Evolutionary conservation across 2,797 vertebrate genomes (phyloP), one percentile per base, ranked within the genome.

Genomic region (Staurois parvus): DNA sequence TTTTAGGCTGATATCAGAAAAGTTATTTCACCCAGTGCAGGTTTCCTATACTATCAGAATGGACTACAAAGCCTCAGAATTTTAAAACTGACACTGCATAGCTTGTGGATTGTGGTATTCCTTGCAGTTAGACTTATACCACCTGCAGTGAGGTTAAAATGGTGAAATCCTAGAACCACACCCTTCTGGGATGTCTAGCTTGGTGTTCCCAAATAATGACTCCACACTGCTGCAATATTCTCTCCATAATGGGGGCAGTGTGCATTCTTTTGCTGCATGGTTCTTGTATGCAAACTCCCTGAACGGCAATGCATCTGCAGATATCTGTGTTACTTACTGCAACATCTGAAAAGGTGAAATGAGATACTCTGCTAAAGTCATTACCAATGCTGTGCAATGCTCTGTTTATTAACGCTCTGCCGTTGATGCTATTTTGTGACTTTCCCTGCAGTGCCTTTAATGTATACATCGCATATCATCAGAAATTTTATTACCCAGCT

Each of bases 211-310:
- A 13, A 19, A 62, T 32, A 10, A 19, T 2, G 24, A 6, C 37
- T 1, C 56, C 64, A 45, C 48, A 52, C 26, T 42, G 48, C 40
- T 52, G 64, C 64, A 69, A 17, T 29, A 1, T 42, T 69, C 64
- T 26, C 48, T 19, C 64, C 40, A 69, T 28, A 11, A 64, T 13
- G 11, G 6, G 32, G 32, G 40, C 17, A 26, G 12, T 42, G 10
- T 79, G 64, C 77, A 48, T 24, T 69, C 66, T 40, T 28, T 28
- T 42, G 24, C 77, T 68, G 77, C 66, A 79, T 52, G 77, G 3
- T 5, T 52, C 48, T 13, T 1, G 17, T 52, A 13, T 52, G 19
- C 19, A 52, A 19, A 52, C 48, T 52, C 48, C 48, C 48, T 19
- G 17, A 40, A 24, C 26, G 4, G 9, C 59, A 77, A 28, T 66